phyloP scores from a whole-genome alignment of 2,113 vertebrate species.

The Hippoglossus stenolepis region DNA sequence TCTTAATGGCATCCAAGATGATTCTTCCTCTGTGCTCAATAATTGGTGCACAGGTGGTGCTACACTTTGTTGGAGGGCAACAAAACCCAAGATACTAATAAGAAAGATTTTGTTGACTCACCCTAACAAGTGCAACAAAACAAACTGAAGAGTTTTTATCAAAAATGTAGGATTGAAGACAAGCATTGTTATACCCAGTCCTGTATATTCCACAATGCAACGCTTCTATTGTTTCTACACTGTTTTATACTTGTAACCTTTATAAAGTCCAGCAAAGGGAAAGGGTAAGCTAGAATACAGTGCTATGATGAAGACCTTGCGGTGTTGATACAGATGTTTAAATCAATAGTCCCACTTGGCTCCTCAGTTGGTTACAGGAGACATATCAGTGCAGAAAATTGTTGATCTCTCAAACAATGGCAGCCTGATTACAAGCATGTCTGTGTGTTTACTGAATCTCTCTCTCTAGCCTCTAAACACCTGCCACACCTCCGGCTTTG shows the following conservation, averaged over 20 bases:
- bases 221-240: no score
- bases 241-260: not conserved
- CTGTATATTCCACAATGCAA: no score
- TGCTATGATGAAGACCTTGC: not conserved
- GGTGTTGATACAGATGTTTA: not conserved
- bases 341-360: not conserved
- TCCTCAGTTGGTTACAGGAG: not conserved
- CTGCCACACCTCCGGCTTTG: not conserved
- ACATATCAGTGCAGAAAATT: constrained; percentile 9
- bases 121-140: not conserved
- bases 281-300: not conserved
- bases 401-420: constrained; percentile 48
- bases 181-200: not conserved
- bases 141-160: no score
- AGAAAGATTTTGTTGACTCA: not conserved
- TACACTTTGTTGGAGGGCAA: not conserved
- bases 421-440: constrained; percentile 49
- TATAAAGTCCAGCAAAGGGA: not conserved
- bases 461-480: no score
- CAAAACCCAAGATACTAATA: no score
- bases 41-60: not conserved
- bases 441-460: constrained; percentile 21
- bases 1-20: not conserved
- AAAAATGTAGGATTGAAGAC: not conserved
- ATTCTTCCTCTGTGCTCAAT: not conserved